Conservation (phyloP, 2,888 invertebrate species). For the Kuschelorhynchus macadamiae region DNA sequence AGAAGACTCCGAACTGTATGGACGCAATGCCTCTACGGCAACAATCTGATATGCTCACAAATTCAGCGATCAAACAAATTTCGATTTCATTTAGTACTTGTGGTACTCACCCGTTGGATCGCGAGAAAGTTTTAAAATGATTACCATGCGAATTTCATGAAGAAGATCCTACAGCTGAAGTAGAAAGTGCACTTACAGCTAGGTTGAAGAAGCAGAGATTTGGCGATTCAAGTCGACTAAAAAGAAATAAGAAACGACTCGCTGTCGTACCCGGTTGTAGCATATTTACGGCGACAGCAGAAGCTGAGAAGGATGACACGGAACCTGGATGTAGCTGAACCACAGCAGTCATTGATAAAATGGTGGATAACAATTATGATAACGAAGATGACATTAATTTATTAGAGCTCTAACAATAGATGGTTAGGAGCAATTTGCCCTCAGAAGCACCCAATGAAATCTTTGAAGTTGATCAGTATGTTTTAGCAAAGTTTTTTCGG, state of each 20-base stretch:
- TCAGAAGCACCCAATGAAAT: slow-evolving; percentile 32
- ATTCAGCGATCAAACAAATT: not conserved
- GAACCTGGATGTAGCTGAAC: too few species aligned
- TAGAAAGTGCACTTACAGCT: too few species aligned
- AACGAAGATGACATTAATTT: slow-evolving; percentile 32
- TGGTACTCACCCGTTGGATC: slow-evolving; percentile 31
- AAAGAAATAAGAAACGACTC: slow-evolving; percentile 31
- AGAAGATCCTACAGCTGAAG: too few species aligned
- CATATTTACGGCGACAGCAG: slow-evolving; percentile 31
- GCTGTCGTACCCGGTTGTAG: slow-evolving; percentile 24
- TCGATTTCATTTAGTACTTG: slow-evolving; percentile 8
- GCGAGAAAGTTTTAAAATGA: slow-evolving; percentile 33
- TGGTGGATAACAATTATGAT: too few species aligned
- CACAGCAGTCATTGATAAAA: too few species aligned
- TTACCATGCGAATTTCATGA: slow-evolving; percentile 29
- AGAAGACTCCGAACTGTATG: slow-evolving; percentile 23
- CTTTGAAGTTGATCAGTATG: slow-evolving; percentile 34
- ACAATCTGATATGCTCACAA: slow-evolving; percentile 19
- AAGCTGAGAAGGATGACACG: not conserved
- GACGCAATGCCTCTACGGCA: slow-evolving; percentile 25
- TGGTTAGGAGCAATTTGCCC: slow-evolving; percentile 30
- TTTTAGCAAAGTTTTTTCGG: slow-evolving; percentile 26
- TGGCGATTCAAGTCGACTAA: slow-evolving; percentile 15
- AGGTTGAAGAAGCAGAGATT: slow-evolving; percentile 33
- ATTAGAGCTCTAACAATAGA: slow-evolving; percentile 28